phyloP scores from a whole-genome alignment of 2,888 invertebrate genomes.

The Acleris holmiana region DNA sequence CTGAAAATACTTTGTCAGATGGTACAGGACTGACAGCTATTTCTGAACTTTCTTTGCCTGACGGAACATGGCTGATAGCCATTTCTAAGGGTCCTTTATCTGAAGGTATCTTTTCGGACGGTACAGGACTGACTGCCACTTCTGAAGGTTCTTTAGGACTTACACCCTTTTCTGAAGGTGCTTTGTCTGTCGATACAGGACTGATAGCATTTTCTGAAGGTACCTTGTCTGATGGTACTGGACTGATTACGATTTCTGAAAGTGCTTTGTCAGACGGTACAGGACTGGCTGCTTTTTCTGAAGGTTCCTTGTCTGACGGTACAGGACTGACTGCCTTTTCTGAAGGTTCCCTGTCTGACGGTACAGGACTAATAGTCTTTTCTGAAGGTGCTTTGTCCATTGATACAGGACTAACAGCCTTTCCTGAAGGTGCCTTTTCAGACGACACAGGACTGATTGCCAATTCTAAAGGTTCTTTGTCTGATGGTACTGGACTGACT shows the following conservation, averaged over 20 bases:
- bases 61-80: too few species aligned
- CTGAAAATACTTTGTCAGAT: too few species aligned
- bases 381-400: conserved; percentile 26
- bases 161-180: conserved; percentile 19
- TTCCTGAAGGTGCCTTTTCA: conserved; percentile 27
- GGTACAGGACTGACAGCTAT: conserved; percentile 16
- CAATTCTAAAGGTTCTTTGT: conserved; percentile 11
- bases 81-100: background rate
- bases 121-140: conserved; percentile 9
- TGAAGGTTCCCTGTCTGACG: conserved; percentile 16
- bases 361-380: conserved; percentile 15
- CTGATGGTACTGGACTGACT: conserved; percentile 24
- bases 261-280: background rate
- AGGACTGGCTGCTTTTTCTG: conserved; percentile 7
- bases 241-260: too few species aligned
- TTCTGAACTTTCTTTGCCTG: background rate
- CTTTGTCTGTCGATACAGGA: conserved; percentile 5
- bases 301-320: background rate
- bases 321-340: conserved; percentile 28
- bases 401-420: background rate
- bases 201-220: conserved; percentile 26
- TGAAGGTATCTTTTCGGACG: too few species aligned
- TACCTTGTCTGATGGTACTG: conserved; percentile 29
- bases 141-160: conserved; percentile 9
- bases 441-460: conserved; percentile 9